These are phyloP conservation scores for Leucophenga montana DNA, from an alignment of 2,888 invertebrate genomes.

Conservation along the genomic window DNA sequence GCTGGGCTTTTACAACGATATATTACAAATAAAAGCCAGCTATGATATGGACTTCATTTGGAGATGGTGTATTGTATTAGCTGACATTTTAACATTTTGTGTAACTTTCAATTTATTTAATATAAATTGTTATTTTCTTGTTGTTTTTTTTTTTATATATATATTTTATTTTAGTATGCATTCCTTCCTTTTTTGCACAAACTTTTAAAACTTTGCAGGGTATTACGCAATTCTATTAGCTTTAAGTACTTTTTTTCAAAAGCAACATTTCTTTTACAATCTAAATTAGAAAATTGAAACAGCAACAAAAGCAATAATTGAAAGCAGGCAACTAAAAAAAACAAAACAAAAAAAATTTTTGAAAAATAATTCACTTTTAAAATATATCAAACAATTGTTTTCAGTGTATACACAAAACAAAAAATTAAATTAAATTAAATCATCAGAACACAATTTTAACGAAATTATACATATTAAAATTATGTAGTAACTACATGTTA, in stretches of 20 bases:
- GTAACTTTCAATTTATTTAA: too few relatives aligned
- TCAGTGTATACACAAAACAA: slow-evolving; percentile 3
- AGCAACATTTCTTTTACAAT: not conserved
- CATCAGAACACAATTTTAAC: slow-evolving; percentile 9
- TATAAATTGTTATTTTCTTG: too few relatives aligned
- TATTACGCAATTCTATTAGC: too few relatives aligned
- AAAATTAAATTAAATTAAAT: slow-evolving; percentile 11
- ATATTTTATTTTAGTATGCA: too few relatives aligned
- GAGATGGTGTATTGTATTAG: too few relatives aligned
- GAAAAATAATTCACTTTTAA: not conserved
- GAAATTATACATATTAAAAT: slow-evolving; percentile 54
- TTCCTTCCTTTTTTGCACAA: too few relatives aligned
- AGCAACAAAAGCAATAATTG: slow-evolving; percentile 17
- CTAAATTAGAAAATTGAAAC: not conserved
- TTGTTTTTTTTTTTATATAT: too few relatives aligned
- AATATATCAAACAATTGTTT: slow-evolving; percentile 8
- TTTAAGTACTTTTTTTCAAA: not conserved
- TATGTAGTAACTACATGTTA: slow-evolving; percentile 65
- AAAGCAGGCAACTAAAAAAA: slow-evolving; percentile 30
- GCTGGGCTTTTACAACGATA: too few relatives aligned
- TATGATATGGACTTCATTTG: too few relatives aligned
- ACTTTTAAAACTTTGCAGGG: too few relatives aligned
- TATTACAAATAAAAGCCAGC: too few relatives aligned
- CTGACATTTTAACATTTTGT: too few relatives aligned
- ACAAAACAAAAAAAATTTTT: slow-evolving; percentile 24